Evolutionary conservation across 1,140 invertebrate genomes (phyloP).

Genomic region (Teleopsis dalmanni): DNA sequence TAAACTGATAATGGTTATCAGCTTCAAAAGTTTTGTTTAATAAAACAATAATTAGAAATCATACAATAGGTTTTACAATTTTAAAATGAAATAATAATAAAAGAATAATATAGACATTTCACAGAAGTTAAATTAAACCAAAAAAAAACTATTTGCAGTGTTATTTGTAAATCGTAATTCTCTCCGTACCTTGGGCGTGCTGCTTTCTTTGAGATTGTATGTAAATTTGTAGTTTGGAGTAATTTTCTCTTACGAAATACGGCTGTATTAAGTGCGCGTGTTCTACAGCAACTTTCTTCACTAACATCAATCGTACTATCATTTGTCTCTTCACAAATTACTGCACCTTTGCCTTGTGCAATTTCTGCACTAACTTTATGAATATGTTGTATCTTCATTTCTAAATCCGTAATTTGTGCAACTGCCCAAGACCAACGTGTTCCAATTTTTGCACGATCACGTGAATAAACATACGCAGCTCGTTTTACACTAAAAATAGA

Average conservation of each 20-base stretch:
- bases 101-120: too few species aligned
- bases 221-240: conserved; percentile 62
- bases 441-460: conserved; percentile 71
- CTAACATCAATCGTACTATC: neutral
- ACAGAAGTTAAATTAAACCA: too few species aligned
- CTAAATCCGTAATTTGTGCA: conserved; percentile 83
- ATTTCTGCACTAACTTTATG: conserved; percentile 69
- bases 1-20: too few species aligned
- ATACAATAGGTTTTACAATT: too few species aligned
- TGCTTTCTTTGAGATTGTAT: conserved; percentile 64
- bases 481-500: conserved; percentile 59
- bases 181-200: conserved; percentile 57
- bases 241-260: conserved; percentile 70
- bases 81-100: too few species aligned
- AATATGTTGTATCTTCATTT: conserved; percentile 85
- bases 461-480: conserved; percentile 77
- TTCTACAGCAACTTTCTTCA: conserved; percentile 14
- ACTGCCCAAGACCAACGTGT: conserved; percentile 87
- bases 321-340: conserved; percentile 11
- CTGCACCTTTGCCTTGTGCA: conserved; percentile 51
- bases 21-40: too few species aligned
- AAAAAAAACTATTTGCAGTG: too few species aligned
- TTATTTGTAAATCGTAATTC: too few species aligned
- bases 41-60: neutral
- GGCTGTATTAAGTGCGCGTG: conserved; percentile 30